Base-by-base conservation (phyloP, 2,888 invertebrate species). In the Lasioglossum oenotherae region DNA sequence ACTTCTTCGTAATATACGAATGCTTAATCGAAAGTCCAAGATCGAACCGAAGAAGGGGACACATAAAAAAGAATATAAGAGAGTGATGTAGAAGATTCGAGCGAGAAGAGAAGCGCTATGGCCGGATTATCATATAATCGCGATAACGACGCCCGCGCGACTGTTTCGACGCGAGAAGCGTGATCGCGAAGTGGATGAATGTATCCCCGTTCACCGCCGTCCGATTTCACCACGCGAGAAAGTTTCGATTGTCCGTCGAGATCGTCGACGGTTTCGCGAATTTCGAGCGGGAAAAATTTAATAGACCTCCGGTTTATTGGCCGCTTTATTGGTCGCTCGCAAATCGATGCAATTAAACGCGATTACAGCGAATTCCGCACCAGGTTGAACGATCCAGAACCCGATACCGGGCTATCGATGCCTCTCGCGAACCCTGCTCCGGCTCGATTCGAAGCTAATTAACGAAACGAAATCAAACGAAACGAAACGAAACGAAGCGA, bases 81-180 rank as follows among this genome's bases (percentile, higher is more conserved):
- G 10, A 10, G 53, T 10, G 23, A 53, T 10, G 8, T 19, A n/a
- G 8, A 53, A 10, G 23, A 49, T 53, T 53, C 53, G 23, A 53
- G 23, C 23, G 12, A 12, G n/a, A n/a, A 4, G 31, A 31, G 16
- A 64, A 64, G 23, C 89, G 89, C 88, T 91, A 92, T 19, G 91
- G 91, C 91, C 89, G 92, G 92, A 93, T 94, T 94, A 93, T 92
- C 92, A 92, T 93, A 93, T 93, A 93, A 93, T 92, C 93, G 92
- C 91, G 93, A 94, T 93, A 93, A 91, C 91, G 90, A 74, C 60
- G 74, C 85, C 87, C 90, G 90, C 23, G 35, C 67, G 35, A 90
- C 90, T 91, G 90, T 2, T 93, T 92, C 91, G 90, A 89, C 88
- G 88, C 75, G 46, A 57, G 27, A 72, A 64, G 27, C 69, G 44